Evolutionary conservation across 2,797 vertebrate species (phyloP), one percentile per base, ranked within the genome.

Genomic region (Salmo trutta): DNA sequence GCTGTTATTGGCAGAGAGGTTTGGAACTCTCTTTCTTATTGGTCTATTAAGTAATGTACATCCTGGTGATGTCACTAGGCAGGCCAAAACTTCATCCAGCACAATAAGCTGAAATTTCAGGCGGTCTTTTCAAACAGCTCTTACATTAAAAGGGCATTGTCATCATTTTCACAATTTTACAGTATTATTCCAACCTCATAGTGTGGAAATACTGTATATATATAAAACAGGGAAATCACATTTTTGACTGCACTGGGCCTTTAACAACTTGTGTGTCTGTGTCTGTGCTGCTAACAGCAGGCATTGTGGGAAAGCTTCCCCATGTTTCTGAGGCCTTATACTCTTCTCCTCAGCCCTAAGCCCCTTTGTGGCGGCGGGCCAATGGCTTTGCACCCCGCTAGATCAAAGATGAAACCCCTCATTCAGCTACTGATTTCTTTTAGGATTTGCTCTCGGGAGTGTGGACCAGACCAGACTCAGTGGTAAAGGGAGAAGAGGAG

Each of bases 341-440:
- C 54, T 62, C 24, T 7, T 92, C 89, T 93, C 90, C 85, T 88
- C 86, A 75, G 84, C 88, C 59, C 85, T 92, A 91, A 92, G 91
- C 91, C 91, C 90, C 87, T 92, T 91, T 92, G 92, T 94, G 93
- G 91, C 90, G 79, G 73, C 81, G 85, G 88, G 92, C 93, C 93
- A 94, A 90, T 91, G 90, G 88, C 89, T 89, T 89, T 91, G 87
- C 90, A 91, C 91, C 90, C 88, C 79, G 73, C 80, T 87, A 93
- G 90, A 93, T 95, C 92, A 94, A 93, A 94, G 92, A 91, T 93
- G 91, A 91, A 89, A 91, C 91, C 91, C 91, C 92, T 89, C 85
- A 90, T 91, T 92, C 90, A 91, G 88, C 90, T 89, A 15, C 78
- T 19, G 87, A 86, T 90, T 92, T 92, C 89, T 93, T 91, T 92